Conservation (phyloP, 2,797 vertebrate genomes). For the Simalia tracyae region DNA sequence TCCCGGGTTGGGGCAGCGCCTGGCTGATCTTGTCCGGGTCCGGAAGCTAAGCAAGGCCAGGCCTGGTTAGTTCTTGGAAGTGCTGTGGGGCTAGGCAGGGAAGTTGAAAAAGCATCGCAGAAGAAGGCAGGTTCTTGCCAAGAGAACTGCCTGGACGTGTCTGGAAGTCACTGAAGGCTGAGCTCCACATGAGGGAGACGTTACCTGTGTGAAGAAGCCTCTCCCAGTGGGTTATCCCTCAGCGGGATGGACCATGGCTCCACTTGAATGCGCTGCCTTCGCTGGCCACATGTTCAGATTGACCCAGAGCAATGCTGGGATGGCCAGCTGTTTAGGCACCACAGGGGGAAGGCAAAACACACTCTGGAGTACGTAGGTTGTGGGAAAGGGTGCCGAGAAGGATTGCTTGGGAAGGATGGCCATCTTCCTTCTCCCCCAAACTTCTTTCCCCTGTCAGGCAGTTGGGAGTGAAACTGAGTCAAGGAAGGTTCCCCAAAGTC, state of each 20-base stretch:
- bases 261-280: not conserved
- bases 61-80: not conserved
- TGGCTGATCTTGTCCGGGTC: not conserved
- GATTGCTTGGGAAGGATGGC: fast-evolving
- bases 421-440: not conserved
- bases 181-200: not conserved
- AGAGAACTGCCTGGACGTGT: not conserved
- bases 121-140: not conserved
- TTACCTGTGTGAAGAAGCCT: not conserved
- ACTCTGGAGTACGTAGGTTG: no score
- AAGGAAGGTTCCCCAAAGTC: slow-evolving; percentile 23
- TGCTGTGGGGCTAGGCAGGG: not conserved
- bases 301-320: not conserved
- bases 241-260: not conserved
- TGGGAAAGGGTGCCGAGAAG: not conserved
- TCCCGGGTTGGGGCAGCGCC: not conserved
- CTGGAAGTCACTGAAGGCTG: not conserved
- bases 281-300: not conserved
- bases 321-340: not conserved
- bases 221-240: not conserved
- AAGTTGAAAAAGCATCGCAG: not conserved
- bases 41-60: not conserved
- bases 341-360: not conserved
- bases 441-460: fast-evolving
- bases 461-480: not conserved